Base-by-base conservation (phyloP, 1,140 invertebrate genomes). In the Ditylenchus dipsaci region DNA sequence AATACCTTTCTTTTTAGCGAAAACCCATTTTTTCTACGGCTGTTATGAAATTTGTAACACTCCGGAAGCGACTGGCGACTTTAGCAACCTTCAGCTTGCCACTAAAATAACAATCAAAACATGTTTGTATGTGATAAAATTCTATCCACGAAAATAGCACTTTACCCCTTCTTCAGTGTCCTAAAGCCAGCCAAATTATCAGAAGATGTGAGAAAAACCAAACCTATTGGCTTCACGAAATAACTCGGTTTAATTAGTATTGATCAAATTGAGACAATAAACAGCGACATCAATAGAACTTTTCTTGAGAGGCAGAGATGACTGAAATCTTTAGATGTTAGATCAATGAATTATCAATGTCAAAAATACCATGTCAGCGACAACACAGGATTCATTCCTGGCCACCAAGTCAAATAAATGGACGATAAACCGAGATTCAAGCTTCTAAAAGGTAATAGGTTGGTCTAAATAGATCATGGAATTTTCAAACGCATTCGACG, bases 201-300 rank as follows among this genome's bases (percentile, higher is more conserved):
- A 38, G 33, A 38, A 38, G 11, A 38, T 3, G 11, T 38, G 3
- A 38, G 11, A 38, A 38, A 38, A 3, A 11, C 3, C 3, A 38
- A 97, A 88, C 69, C 95, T 85, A 81, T 93, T 92, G 0, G 93
- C 93, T 87, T 98, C 94, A 49, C 88, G 76, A n/a, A 98, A 84
- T 82, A 90, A 97, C 80, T 93, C 90, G 1, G 86, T 86, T 0
- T 95, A 85, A 84, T 97, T 93, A 0, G 91, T 93, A 1, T 93
- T 92, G 95, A 97, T 98, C 17, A 98, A 84, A 1, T 93, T 95
- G 0, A 98, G 86, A 84, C 94, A 97, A 85, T 93, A 97, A 0
- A 97, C 90, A 0, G 88, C 92, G 43, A 94, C 88, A 83, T 97
- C 89, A 7, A 93, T 87, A 64, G 87, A 87, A 9, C 81, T 85